A percentile compares a stretch with the other conserved stretches of the same genome.
Conservation (phyloP, 2,113 vertebrate genomes). For the Neolamprologus toae region DNA sequence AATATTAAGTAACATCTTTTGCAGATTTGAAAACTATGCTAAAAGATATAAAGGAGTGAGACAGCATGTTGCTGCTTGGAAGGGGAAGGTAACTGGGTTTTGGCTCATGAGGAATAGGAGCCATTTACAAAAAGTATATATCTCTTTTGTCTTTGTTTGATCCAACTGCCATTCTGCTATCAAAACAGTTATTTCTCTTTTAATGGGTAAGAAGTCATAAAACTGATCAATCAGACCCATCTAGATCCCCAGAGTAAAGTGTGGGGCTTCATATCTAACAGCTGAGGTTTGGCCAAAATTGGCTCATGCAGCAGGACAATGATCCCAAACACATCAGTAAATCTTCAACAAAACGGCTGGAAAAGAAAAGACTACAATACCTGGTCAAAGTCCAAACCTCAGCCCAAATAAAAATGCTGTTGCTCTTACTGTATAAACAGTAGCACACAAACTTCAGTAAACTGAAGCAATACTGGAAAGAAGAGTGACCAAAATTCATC, state of each 20-base stretch:
- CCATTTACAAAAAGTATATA: not conserved
- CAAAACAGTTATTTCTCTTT: not conserved
- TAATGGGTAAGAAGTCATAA: not conserved
- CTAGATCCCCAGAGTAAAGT: fast-evolving
- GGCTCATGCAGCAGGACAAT: fast-evolving
- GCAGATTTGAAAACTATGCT: not conserved
- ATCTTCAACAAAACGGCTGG: not conserved
- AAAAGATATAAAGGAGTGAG: not conserved
- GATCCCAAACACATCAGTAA: not conserved
- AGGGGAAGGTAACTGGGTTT: not conserved
- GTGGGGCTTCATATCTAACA: not conserved
- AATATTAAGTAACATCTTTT: not conserved
- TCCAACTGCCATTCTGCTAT: not conserved
- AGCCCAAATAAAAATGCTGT: not conserved
- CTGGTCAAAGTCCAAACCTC: not conserved
- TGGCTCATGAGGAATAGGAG: not conserved
- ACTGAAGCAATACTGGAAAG: not conserved
- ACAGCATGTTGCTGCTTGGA: not conserved
- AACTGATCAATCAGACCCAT: fast-evolving
- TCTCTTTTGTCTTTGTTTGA: not conserved
- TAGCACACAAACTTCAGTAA: not conserved
- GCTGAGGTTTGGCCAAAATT: not conserved
- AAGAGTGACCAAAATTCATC: not conserved
- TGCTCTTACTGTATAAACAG: not conserved
- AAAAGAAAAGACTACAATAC: not conserved